Conservation (phyloP, 2,797 vertebrate genomes). For the Rousettus madagascariensis region DNA sequence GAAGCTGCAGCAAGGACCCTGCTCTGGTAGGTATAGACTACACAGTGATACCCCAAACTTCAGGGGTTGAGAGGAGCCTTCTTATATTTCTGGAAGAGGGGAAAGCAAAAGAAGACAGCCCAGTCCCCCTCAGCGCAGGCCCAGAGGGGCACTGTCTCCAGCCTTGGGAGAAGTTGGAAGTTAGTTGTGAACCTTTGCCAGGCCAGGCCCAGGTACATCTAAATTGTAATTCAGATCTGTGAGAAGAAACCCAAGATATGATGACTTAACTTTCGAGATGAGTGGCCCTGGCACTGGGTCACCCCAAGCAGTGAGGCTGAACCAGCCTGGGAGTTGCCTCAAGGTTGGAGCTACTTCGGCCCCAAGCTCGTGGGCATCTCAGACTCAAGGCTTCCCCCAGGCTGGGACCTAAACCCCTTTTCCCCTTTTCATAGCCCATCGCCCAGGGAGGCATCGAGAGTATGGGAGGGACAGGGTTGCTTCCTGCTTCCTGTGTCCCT, state of each 20-base stretch:
- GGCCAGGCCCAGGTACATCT: neutral
- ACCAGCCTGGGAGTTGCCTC: neutral
- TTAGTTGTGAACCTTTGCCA: neutral
- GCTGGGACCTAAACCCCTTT: neutral
- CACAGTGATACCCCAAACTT: neutral
- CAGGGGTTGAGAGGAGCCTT: neutral
- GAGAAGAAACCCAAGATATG: neutral
- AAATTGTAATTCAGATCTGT: neutral
- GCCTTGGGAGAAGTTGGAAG: neutral
- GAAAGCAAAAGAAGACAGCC: neutral
- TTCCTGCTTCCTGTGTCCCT: neutral
- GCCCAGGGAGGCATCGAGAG: neutral
- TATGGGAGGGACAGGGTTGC: neutral
- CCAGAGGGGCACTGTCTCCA: neutral
- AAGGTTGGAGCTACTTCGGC: too few relatives aligned
- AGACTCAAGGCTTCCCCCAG: neutral
- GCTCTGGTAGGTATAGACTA: neutral
- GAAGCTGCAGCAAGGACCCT: neutral
- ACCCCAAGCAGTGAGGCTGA: neutral
- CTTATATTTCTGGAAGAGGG: neutral
- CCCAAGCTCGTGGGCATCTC: neutral
- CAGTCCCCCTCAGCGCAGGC: neutral
- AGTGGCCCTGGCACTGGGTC: neutral
- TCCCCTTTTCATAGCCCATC: neutral
- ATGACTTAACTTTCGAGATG: constrained; percentile 6